phyloP scores from a whole-genome alignment of 2,797 vertebrate genomes.

The Alauda arvensis region DNA sequence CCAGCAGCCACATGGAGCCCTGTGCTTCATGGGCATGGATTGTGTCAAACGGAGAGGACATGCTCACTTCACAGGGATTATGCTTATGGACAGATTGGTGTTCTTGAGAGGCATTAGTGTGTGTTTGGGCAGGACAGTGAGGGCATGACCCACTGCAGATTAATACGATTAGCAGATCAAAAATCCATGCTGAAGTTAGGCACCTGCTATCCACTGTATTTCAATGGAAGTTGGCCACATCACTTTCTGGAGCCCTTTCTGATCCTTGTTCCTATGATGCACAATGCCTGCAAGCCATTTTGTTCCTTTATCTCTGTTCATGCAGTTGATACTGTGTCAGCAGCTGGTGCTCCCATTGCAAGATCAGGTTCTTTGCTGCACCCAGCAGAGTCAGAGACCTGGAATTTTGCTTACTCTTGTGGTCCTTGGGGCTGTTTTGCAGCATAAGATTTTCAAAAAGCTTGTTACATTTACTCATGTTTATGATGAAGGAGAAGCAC shows the following conservation, averaged over 20 bases:
- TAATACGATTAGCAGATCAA: not conserved
- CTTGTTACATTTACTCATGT: not conserved
- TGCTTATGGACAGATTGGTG: not conserved
- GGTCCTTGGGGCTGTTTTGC: not conserved
- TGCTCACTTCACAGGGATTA: not conserved
- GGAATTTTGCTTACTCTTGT: accelerated
- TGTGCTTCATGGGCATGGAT: not conserved
- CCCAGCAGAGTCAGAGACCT: not conserved
- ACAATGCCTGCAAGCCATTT: not conserved
- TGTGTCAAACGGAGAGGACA: not conserved
- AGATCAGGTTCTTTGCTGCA: not conserved
- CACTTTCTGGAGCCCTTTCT: not conserved
- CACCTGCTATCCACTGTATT: accelerated
- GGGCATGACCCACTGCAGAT: not conserved
- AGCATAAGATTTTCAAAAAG: not conserved
- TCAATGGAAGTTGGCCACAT: not conserved
- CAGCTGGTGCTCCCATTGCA: not conserved
- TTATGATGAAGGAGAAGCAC: not conserved
- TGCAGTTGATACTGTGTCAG: not conserved
- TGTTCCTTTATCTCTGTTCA: not conserved
- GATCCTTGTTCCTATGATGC: not conserved
- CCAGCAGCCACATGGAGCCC: not conserved
- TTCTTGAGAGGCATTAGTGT: not conserved
- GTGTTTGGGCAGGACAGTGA: not conserved
- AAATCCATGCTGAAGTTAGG: not conserved